phyloP scores from a whole-genome alignment of 1,140 invertebrate species.

The Laupala kohalensis region DNA sequence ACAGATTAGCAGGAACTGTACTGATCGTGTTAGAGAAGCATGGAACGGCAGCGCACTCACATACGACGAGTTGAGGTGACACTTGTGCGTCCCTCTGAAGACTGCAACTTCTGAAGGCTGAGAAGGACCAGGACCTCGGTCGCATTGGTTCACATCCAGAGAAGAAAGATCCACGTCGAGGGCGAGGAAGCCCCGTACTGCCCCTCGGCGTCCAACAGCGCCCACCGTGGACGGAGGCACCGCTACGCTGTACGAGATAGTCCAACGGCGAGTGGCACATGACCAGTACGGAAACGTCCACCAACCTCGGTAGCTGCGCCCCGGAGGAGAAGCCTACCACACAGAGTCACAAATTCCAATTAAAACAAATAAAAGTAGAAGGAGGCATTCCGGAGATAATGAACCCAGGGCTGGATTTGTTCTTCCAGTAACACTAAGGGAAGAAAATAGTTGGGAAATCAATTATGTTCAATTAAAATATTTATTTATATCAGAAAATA shows the following conservation, averaged over 20 bases:
- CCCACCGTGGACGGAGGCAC: constrained; percentile 46
- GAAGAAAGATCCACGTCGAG: constrained; percentile 71
- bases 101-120: constrained; percentile 38
- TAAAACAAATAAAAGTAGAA: too few relatives aligned
- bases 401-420: too few relatives aligned
- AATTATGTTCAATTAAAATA: too few relatives aligned
- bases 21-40: too few relatives aligned
- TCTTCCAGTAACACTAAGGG: too few relatives aligned
- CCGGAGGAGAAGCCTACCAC: constrained; percentile 23
- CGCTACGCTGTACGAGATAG: constrained; percentile 63
- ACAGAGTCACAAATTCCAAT: too few relatives aligned
- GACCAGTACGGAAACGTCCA: constrained; percentile 72
- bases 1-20: too few relatives aligned
- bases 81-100: constrained; percentile 74
- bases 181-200: constrained; percentile 59
- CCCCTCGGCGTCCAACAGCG: constrained; percentile 42
- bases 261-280: constrained; percentile 53
- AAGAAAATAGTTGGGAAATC: too few relatives aligned
- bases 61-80: constrained; percentile 60
- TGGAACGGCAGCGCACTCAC: constrained; percentile 33
- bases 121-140: constrained; percentile 23
- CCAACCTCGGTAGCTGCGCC: constrained; percentile 50
- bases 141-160: constrained; percentile 78
- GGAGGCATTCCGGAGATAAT: too few relatives aligned
- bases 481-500: too few relatives aligned